These are phyloP conservation scores for Tenthredo distinguenda DNA, from an alignment of 2,888 invertebrate genomes.

Conservation along the genomic window DNA sequence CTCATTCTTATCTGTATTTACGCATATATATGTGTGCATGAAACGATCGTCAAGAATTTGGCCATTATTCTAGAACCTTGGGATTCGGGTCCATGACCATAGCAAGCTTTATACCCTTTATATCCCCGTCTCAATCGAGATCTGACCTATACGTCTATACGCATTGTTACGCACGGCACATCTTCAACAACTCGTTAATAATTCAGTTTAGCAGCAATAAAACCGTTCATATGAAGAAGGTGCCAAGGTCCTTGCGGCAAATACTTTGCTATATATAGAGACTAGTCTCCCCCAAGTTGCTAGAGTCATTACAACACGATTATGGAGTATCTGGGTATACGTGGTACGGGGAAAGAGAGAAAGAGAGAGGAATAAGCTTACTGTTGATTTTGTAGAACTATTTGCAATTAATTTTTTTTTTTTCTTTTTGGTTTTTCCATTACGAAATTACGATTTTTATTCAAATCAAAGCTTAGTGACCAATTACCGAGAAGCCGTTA, in stretches of 20 bases:
- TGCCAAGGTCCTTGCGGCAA: conserved; percentile 37
- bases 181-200: conserved; percentile 46
- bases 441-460: background rate
- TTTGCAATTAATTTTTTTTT: background rate
- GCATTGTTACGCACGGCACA: conserved; percentile 16
- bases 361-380: background rate
- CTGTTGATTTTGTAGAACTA: background rate
- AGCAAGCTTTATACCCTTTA: background rate
- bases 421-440: background rate
- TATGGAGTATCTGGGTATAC: conserved; percentile 14
- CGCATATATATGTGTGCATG: background rate
- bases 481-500: background rate
- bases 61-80: background rate
- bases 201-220: conserved; percentile 42
- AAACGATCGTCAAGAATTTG: background rate
- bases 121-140: background rate
- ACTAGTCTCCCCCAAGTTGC: conserved; percentile 18
- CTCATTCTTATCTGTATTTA: background rate
- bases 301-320: conserved; percentile 20
- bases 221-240: conserved; percentile 27
- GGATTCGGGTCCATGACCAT: background rate
- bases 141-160: background rate
- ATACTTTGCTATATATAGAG: conserved; percentile 43
- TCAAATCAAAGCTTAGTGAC: background rate
- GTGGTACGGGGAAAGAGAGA: background rate